Percentiles rank a stretch among this genome's conserved stretches.
These are phyloP conservation scores for Saccostrea cuccullata DNA, from an alignment of 1,140 invertebrate genomes.

Conservation along the genomic window DNA sequence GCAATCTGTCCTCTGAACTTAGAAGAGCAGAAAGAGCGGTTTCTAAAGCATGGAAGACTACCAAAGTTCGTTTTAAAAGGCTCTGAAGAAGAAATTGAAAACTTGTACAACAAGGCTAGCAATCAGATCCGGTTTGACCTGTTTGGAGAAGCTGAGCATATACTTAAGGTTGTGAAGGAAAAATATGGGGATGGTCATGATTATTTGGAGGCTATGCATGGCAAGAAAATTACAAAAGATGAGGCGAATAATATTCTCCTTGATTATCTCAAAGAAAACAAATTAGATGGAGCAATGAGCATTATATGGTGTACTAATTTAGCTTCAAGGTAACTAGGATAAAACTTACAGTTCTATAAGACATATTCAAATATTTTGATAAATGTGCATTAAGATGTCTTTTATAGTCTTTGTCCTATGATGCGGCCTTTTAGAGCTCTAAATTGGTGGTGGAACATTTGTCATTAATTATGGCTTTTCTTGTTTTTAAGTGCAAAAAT, in stretches of 20 bases:
- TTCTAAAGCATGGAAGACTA: conserved; percentile 69
- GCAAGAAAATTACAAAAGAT: conserved; percentile 69
- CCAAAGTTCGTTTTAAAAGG: conserved; percentile 70
- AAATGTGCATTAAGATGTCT: neutral
- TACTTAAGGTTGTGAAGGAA: conserved; percentile 69
- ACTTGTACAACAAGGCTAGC: conserved; percentile 63
- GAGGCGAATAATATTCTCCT: conserved; percentile 69
- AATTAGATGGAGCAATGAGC: conserved; percentile 71
- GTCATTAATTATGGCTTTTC: too few relatives aligned
- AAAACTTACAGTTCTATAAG: neutral
- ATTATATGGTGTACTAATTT: conserved; percentile 75
- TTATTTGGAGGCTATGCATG: conserved; percentile 70
- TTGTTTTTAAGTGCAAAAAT: conserved; percentile 71
- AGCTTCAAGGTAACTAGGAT: conserved; percentile 68
- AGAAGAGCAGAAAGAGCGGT: conserved; percentile 71
- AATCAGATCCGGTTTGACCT: conserved; percentile 72
- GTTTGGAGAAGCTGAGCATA: conserved; percentile 71
- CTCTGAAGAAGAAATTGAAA: conserved; percentile 64
- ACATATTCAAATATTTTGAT: neutral
- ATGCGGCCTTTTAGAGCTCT: too few relatives aligned
- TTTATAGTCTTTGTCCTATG: too few relatives aligned
- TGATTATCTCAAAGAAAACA: conserved; percentile 73
- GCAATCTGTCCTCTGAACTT: conserved; percentile 71
- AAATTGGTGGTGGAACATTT: too few relatives aligned
- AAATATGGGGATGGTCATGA: conserved; percentile 71